Evolutionary conservation across 2,888 invertebrate genomes (phyloP), one percentile per base, ranked within the genome.

Genomic region (Hyalella azteca): DNA sequence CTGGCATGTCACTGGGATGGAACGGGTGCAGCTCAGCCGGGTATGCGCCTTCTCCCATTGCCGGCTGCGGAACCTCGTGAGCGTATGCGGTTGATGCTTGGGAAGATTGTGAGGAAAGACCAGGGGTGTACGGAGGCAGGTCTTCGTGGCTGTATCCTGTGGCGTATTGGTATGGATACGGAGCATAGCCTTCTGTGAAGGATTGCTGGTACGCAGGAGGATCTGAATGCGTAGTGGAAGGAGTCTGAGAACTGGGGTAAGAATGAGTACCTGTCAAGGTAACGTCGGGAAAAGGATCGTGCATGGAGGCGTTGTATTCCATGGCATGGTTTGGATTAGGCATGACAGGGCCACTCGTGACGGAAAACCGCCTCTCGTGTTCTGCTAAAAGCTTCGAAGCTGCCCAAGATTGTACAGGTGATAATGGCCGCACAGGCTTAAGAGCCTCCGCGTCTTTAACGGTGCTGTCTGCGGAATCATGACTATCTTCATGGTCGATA

Each of bases 361-460:
- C 81, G 39, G 83, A 81, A n/a, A 81, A 81, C 26, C 81, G 80
- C n/a, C 83, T 78, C 60, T 83, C 83, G 29, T 83, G 83, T 39
- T 83, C 83, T 36, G 81, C 78, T 36, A 83, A 60, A 36, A 83
- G 78, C 75, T 81, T 83, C 26, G 83, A 81, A n/a, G 81, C 81
- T 26, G 81, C 83, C 83, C 83, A 83, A 0, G 83, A 83, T 77
- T 83, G 83, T 59, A 83, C 80, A 22, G 83, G 83, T 9, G 83
- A 83, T 54, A 83, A 78, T 4, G 83, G 80, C 36, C 83, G 41
- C 5, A 76, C 83, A 7, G 80, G 80, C 48, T 83, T 80, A n/a
- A 78, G 39, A 5, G 77, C 48, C n/a, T 80, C 81, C 7, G 54
- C 80, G 32, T 81, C 83, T 49, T 81, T 81, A n/a, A 80, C 78